Base-by-base conservation (phyloP, 1,140 invertebrate genomes). In the Dreissena polymorpha region DNA sequence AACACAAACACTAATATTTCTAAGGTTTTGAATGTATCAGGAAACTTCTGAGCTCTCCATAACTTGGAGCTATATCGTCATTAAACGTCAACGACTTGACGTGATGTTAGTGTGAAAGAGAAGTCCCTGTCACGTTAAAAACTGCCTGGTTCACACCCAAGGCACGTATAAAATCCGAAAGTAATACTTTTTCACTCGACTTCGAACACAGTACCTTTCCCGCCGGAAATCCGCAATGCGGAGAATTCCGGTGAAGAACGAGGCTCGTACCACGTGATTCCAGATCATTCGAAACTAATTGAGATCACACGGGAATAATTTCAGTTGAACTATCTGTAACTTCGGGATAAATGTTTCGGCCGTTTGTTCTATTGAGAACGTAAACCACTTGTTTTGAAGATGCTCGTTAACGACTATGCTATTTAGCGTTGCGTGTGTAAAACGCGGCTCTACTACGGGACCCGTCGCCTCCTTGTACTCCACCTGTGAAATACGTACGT, bases 401-500 rank as follows among this genome's bases (percentile, higher is more conserved):
- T 71, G 64, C 49, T 83, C 81, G 39, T 83, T 83, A n/a, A 72
- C 23, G 14, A 76, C 27, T n/a, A 63, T n/a, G 51, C 73, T 83
- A 16, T 60, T 25, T 10, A 83, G 29, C 81, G 49, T 10, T n/a
- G 39, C 39, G 39, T 39, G 39, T 39, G 39, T 39, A 39, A 39
- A 39, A 39, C 39, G 39, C 39, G 39, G 27, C 69, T 83, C 81
- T 29, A 14, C 18, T 49, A 57, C 68, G 14, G 57, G n/a, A 16
- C 18, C 16, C 29, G 55, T 25, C 0, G 6, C 39, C 7, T 70
- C 27, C 51, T 83, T 83, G 25, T 83, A 89, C 91, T 98, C 97
- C 39, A 39, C 39, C 39, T 39, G 39, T 39, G 8, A 39, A 39
- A 39, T 8, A 39, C 39, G 39, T 39, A 39, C 39, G 39, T 39